Conservation (phyloP, 2,888 invertebrate genomes). For the Amphipoea lucens region DNA sequence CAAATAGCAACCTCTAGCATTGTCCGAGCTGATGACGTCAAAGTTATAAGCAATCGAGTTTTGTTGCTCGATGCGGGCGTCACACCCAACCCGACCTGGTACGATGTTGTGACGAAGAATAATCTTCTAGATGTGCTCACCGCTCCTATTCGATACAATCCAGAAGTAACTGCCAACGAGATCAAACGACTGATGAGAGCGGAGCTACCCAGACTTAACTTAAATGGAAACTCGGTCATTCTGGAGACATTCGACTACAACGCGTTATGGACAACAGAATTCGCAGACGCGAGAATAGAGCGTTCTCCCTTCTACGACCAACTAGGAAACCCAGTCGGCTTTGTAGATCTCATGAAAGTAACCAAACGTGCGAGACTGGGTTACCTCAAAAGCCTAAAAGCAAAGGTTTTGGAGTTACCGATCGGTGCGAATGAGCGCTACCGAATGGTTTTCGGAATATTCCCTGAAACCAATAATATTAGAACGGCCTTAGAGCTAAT, state of each 20-base stretch:
- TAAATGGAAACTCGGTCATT: conserved; percentile 60
- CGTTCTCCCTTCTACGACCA: conserved; percentile 45
- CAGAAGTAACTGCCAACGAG: conserved; percentile 34
- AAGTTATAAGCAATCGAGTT: conserved; percentile 46
- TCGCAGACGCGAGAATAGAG: conserved; percentile 41
- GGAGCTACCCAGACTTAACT: conserved; percentile 22
- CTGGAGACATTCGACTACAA: conserved; percentile 53
- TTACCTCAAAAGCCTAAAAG: conserved; percentile 38
- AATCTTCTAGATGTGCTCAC: conserved; percentile 42
- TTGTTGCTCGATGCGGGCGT: conserved; percentile 57
- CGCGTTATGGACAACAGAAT: conserved; percentile 42
- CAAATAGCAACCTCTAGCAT: conserved; percentile 53
- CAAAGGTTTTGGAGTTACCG: conserved; percentile 48
- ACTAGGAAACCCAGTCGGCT: conserved; percentile 41
- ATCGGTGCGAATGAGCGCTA: conserved; percentile 43
- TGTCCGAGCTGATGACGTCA: conserved; percentile 49
- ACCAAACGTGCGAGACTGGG: conserved; percentile 42
- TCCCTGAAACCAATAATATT: conserved; percentile 13
- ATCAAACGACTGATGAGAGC: conserved; percentile 41
- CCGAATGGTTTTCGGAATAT: conserved; percentile 26
- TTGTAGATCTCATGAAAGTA: conserved; percentile 55
- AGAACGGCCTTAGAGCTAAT: background rate
- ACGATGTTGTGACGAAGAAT: conserved; percentile 41
- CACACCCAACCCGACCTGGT: conserved; percentile 52
- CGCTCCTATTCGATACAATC: conserved; percentile 55